phyloP scores from a whole-genome alignment of 2,113 vertebrate species.

The Rhagologus leucostigma region DNA sequence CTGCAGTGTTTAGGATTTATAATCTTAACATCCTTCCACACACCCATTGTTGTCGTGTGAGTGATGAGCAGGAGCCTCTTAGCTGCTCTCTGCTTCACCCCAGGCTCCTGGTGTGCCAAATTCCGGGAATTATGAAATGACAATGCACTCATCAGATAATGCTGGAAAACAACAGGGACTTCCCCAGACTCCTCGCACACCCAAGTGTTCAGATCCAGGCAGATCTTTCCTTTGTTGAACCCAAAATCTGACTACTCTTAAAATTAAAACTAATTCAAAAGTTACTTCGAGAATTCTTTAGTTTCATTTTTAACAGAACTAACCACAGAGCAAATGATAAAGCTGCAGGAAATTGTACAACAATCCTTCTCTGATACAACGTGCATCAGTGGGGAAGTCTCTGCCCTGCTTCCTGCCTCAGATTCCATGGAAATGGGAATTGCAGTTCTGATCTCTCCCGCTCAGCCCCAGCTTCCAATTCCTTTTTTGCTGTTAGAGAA shows the following conservation, averaged over 20 bases:
- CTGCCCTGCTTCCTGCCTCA: background rate
- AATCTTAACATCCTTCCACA: conserved; percentile 49
- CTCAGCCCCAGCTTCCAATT: background rate
- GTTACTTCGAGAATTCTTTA: background rate
- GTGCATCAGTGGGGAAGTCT: background rate
- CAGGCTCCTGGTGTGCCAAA: background rate
- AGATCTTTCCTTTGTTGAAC: background rate
- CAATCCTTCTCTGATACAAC: background rate
- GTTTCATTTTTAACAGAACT: background rate
- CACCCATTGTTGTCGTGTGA: background rate
- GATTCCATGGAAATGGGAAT: background rate
- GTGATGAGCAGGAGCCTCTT: conserved; percentile 18
- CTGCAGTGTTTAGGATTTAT: conserved; percentile 31
- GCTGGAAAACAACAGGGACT: background rate
- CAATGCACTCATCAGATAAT: conserved; percentile 40
- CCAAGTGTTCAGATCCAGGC: background rate
- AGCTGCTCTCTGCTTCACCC: conserved; percentile 41
- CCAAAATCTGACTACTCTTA: background rate
- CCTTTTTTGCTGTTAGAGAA: background rate
- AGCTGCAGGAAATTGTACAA: background rate
- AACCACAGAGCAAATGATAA: background rate
- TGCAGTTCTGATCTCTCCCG: background rate
- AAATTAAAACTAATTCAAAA: background rate
- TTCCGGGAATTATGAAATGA: conserved; percentile 60
- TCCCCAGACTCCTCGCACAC: background rate